Evolutionary conservation across 2,113 vertebrate species (phyloP).

Genomic region (Etheostoma cragini): DNA sequence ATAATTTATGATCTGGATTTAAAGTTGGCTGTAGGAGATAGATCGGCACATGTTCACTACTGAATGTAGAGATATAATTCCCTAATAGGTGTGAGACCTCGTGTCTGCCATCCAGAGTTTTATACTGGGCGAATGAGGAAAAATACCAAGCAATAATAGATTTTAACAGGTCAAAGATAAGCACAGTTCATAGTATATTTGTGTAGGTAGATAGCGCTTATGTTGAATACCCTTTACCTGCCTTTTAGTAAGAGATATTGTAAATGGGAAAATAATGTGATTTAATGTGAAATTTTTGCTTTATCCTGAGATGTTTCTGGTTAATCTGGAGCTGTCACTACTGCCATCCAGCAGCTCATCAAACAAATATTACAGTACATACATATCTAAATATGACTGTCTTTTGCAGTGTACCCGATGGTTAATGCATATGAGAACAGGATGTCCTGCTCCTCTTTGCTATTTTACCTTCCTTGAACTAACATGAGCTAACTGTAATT

Average conservation of each 20-base stretch:
- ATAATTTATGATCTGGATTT: constrained; percentile 17
- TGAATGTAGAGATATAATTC: constrained; percentile 59
- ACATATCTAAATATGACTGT: constrained; percentile 23
- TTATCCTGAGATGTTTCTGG: constrained; percentile 44
- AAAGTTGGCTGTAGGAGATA: constrained; percentile 15
- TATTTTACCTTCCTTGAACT: constrained; percentile 29
- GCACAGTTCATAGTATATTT: constrained; percentile 63
- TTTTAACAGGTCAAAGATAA: constrained; percentile 57
- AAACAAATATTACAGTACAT: constrained; percentile 18
- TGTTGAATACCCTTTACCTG: constrained; percentile 23
- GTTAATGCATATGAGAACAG: constrained; percentile 8
- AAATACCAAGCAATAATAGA: constrained; percentile 71
- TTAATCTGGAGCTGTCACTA: constrained; percentile 17
- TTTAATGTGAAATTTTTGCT: not conserved
- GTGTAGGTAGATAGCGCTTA: constrained; percentile 34
- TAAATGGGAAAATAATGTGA: not conserved
- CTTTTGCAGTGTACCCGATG: constrained; percentile 12
- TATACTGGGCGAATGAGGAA: not conserved
- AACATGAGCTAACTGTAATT: constrained; percentile 32
- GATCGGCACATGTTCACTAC: constrained; percentile 38
- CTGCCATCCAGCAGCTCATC: constrained; percentile 44
- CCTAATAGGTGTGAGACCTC: constrained; percentile 6
- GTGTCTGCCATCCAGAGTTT: not conserved
- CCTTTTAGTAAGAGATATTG: constrained; percentile 36
- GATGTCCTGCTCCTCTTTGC: constrained; percentile 22